Base-by-base conservation (phyloP, 2,888 invertebrate genomes). In the Stegana nigrithorax region DNA sequence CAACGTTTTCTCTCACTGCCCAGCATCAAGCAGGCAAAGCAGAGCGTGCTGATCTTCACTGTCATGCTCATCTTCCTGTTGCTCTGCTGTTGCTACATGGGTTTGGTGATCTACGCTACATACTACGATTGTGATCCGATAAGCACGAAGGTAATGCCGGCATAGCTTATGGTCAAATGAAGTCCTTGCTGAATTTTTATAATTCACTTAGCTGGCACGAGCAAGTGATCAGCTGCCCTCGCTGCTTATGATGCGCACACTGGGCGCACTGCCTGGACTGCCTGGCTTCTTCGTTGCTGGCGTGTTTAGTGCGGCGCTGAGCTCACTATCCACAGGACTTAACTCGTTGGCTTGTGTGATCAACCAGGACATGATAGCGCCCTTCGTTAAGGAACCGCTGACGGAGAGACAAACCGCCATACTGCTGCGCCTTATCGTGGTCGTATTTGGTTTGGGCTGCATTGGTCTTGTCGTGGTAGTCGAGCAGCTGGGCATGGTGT, bases 241-340 rank as follows among this genome's bases (percentile, higher is more conserved):
- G 0, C 85, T 95, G n/a, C 88, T 94, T 39, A 94, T 96, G 32
- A 95, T 96, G 94, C 92, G 95, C 68, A 90, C 91, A 19, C 85
- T 95, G 29, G 91, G 92, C 0, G 87, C 90, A 51, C 87, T 90
- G 64, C 94, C 94, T 0, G 96, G 96, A 0, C 82, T 97, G 45
- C 92, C 95, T 0, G 96, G 96, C 29, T 87, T 96, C 0, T 96
- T 96, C 80, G 91, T 96, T 0, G 93, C 96, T 45, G 95, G 95
- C 4, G 92, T 96, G 25, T 96, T 96, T 78, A 95, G 95, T 84
- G 96, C 95, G 7, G 94, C 96, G 1, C 86, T 97, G 39, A 93
- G 93, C 82, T 92, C 93, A 0, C 88, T 93, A 81, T 93, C 93
- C 0, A 93, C 93, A 10, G 93, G 92, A 0, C 85, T 93, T 0